Evolutionary conservation across 92 coral and sea anemone species (phyloP), one percentile per base, ranked within the genome.

Genomic region (Palythoa caribaeorum): DNA sequence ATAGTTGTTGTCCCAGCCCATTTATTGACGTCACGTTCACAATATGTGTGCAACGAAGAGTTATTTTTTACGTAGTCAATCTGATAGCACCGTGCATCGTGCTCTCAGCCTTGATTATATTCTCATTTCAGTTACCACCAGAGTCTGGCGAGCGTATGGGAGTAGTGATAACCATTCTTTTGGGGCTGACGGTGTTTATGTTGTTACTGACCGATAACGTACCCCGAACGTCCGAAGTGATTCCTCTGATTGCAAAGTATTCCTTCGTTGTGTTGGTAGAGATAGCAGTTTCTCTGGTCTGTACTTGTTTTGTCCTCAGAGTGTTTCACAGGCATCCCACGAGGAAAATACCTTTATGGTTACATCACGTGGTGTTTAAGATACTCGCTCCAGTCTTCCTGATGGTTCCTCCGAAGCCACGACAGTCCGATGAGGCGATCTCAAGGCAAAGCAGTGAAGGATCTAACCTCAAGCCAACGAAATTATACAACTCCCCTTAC

Each of bases 101-200:
- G 51, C 91, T 97, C 20, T 96, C 97, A 12, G 89, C 92, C 68
- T 72, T 97, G 87, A 97, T 96, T 1, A 93, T 94, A 5, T 94
- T 97, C 69, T 91, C 99, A 9, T 97, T 97, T 80, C 95, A 97
- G 77, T 92, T 97, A 9, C 99, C 99, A 9, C 99, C 99, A 15
- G 99, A 97, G 87, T 97, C 99, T 1, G 99, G 99, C 3, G 99
- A 97, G 79, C 92, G 99, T 14, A 96, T 97, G 91, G 98, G 98
- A 1, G 90, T 95, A 14, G 99, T 95, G 71, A 95, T 97, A 16
- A 97, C 99, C 1, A 93, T 96, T 59, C 83, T 95, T 12, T 88
- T 94, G 9, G 99, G 99, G 8, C 90, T 97, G 50, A 97, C 99
- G 1, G 99, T 97, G 39, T 97, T 97, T 81, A 95, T 97, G 98